Conservation (phyloP, 2,888 invertebrate species). For the Molorchus minor region DNA sequence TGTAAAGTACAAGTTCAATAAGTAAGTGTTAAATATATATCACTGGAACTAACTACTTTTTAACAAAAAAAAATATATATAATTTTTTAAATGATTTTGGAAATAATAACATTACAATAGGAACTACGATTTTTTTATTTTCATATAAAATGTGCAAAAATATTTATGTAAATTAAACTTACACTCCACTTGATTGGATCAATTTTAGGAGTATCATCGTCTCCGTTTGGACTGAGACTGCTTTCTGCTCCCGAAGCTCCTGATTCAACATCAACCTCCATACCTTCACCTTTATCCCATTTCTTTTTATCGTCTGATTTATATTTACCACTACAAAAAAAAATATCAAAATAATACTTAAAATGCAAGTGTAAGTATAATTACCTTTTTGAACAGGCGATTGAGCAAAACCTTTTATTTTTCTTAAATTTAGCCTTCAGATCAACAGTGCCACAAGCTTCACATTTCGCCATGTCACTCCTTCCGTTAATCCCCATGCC, state of each 20-base stretch:
- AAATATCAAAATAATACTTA: conserved; percentile 5
- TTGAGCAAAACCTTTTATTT: conserved; percentile 79
- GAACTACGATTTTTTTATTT: too few species aligned
- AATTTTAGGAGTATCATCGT: conserved; percentile 65
- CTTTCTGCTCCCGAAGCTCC: conserved; percentile 62
- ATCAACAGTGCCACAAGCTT: conserved; percentile 77
- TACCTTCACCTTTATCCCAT: conserved; percentile 57
- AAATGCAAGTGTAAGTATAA: background rate
- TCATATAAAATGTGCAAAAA: too few species aligned
- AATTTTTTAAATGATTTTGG: too few species aligned
- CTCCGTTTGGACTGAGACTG: conserved; percentile 58
- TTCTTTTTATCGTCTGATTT: conserved; percentile 57
- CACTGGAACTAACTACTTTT: too few species aligned
- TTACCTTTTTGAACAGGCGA: conserved; percentile 73
- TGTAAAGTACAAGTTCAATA: too few species aligned
- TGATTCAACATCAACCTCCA: conserved; percentile 62
- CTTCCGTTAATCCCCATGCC: conserved; percentile 58
- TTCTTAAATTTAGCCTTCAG: conserved; percentile 75
- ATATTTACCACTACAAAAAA: conserved; percentile 53
- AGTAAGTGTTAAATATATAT: too few species aligned
- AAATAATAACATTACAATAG: too few species aligned
- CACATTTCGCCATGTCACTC: conserved; percentile 72
- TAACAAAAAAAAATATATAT: too few species aligned
- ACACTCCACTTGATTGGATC: conserved; percentile 75
- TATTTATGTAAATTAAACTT: too few species aligned